Conservation (phyloP, 1,140 invertebrate species). For the Dreissena rostriformis region DNA sequence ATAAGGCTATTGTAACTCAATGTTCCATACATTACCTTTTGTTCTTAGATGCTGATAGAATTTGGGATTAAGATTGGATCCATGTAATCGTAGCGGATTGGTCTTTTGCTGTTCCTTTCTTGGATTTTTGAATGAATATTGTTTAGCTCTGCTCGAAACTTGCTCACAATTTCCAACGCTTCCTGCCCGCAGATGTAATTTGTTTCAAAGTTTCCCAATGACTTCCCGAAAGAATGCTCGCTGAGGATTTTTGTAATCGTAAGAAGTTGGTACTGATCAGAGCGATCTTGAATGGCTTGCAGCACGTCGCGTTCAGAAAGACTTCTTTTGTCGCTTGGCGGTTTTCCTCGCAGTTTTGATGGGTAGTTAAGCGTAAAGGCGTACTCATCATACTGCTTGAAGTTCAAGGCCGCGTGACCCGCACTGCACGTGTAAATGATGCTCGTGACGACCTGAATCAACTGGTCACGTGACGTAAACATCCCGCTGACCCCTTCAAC, state of each 20-base stretch:
- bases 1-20: too few relatives aligned
- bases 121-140: background rate
- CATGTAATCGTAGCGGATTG: background rate
- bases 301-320: background rate
- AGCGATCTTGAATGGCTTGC: background rate
- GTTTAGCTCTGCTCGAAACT: slow-evolving; percentile 8
- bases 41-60: background rate
- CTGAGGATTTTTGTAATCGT: background rate
- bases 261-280: background rate
- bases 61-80: background rate
- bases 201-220: slow-evolving; percentile 22
- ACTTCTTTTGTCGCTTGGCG: slow-evolving; percentile 78
- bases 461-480: slow-evolving; percentile 69
- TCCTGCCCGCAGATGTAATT: background rate
- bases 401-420: slow-evolving; percentile 81
- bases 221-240: background rate
- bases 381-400: slow-evolving; percentile 76
- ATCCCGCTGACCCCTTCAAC: slow-evolving; percentile 64
- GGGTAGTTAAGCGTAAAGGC: slow-evolving; percentile 82
- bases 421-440: slow-evolving; percentile 81
- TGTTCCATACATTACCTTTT: too few relatives aligned
- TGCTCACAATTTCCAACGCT: background rate
- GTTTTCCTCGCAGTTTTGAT: slow-evolving; percentile 69
- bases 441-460: slow-evolving; percentile 73
- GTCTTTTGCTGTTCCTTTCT: background rate